Conservation (phyloP, 2,888 invertebrate species). For the Tetragonisca angustula region DNA sequence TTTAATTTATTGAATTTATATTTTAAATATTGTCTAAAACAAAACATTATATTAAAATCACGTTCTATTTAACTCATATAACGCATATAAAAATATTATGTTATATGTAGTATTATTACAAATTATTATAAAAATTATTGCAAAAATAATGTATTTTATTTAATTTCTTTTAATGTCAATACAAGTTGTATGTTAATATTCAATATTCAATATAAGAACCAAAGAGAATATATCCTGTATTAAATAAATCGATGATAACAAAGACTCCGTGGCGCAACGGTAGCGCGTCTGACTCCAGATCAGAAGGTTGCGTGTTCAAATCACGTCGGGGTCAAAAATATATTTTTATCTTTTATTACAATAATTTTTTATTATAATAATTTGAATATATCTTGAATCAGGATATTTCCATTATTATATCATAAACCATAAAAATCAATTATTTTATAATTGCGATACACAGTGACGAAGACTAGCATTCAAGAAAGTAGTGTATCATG, state of each 20-base stretch:
- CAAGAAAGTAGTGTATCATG: no score
- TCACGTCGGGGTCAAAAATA: constrained; percentile 94
- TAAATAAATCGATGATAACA: background rate
- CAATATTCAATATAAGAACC: background rate
- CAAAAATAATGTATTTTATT: no score
- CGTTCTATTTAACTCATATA: background rate
- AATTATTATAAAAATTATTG: background rate
- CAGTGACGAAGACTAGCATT: no score
- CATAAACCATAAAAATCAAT: no score
- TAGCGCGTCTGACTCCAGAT: constrained; percentile 99
- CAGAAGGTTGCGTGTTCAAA: constrained; percentile 99
- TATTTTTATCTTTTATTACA: constrained; percentile 3
- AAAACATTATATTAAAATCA: background rate
- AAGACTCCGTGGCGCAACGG: constrained; percentile 97
- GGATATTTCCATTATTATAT: background rate
- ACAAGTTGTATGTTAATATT: background rate
- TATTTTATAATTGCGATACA: no score
- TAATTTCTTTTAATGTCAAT: background rate
- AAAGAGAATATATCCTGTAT: background rate
- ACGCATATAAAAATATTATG: background rate
- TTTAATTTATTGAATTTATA: background rate
- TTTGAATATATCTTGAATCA: background rate
- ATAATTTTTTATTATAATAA: background rate
- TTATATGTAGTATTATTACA: background rate
- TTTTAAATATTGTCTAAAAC: background rate